Evolutionary conservation across 2,888 invertebrate species (phyloP).

Genomic region (Syritta pipiens): DNA sequence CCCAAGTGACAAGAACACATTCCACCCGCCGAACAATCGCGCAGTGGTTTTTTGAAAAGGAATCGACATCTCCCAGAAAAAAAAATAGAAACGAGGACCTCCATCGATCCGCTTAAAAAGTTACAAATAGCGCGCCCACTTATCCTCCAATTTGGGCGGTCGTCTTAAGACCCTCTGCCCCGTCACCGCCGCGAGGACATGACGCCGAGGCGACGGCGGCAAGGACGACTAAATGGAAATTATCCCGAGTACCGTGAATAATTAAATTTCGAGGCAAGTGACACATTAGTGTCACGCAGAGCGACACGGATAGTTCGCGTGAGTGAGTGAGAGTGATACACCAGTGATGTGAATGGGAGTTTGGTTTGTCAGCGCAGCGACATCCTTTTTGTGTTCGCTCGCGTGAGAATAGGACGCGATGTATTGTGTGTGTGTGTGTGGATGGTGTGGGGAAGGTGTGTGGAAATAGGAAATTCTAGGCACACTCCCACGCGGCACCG

Average conservation of each 20-base stretch:
- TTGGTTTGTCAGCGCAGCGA: neutral
- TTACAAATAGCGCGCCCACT: slow-evolving; percentile 23
- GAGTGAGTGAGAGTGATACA: neutral
- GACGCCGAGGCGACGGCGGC: too few species aligned
- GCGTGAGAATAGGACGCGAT: neutral
- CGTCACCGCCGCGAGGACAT: neutral
- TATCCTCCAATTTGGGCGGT: slow-evolving; percentile 12
- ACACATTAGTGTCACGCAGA: slow-evolving; percentile 37
- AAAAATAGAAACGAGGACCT: neutral
- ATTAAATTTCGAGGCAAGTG: slow-evolving; percentile 44
- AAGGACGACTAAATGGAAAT: slow-evolving; percentile 31
- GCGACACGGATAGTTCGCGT: neutral
- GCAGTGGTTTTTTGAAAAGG: neutral
- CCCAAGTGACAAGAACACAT: neutral
- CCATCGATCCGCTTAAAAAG: slow-evolving; percentile 9
- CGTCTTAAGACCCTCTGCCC: neutral
- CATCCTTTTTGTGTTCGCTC: neutral
- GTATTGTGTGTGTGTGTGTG: too few species aligned
- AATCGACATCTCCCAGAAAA: slow-evolving; percentile 13
- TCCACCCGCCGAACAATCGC: neutral
- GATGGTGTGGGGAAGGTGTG: neutral
- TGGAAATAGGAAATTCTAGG: slow-evolving; percentile 1
- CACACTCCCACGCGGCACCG: neutral
- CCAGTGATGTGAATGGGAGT: neutral
- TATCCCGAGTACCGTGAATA: slow-evolving; percentile 42